Base-by-base conservation (phyloP, 2,888 invertebrate species). In the Hyalella azteca region DNA sequence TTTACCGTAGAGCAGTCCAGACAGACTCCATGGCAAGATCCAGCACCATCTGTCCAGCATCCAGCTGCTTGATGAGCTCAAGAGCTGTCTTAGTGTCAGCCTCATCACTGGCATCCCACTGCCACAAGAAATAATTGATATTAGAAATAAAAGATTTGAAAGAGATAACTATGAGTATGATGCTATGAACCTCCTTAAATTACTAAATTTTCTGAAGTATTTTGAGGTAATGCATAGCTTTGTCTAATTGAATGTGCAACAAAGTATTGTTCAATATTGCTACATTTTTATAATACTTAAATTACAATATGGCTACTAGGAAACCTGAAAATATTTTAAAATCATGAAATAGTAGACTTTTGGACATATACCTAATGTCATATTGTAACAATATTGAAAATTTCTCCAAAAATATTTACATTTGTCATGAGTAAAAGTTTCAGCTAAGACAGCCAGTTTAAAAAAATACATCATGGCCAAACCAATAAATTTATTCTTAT, bases 21-120 rank as follows among this genome's bases (percentile, higher is more conserved):
- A 82, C 77, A 45, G 80, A 76, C 29, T 80, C 79, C 54, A 82
- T 66, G 36, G 82, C 80, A 13, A 82, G 73, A 50, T 82, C 82
- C 26, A 82, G 50, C 15, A 82, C 80, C 9, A 81, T 66, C 54
- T 82, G 82, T 4, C 82, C 82, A 9, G 77, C 81, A 49, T 79
- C 78, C 15, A 79, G 59, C 19, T 82, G 78, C 36, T 81, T 77
- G n/a, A 82, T 78, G 2, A 80, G 29, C 59, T 78, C 59, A 15
- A 82, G 4, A 40, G 80, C 82, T 13, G 41, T 39, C 9, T 29
- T 41, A 3, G 75, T 45, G 9, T 22, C 45, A 41, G n/a, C 45
- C 45, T 75, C 75, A 45, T 45, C 29, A 2, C 41, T 45, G 13
- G 75, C 75, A 41, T 75, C 75, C 75, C 75, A 75, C 75, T 75